Evolutionary conservation across 2,888 invertebrate species (phyloP), one percentile per base, ranked within the genome.

Genomic region (Melanchra persicariae): DNA sequence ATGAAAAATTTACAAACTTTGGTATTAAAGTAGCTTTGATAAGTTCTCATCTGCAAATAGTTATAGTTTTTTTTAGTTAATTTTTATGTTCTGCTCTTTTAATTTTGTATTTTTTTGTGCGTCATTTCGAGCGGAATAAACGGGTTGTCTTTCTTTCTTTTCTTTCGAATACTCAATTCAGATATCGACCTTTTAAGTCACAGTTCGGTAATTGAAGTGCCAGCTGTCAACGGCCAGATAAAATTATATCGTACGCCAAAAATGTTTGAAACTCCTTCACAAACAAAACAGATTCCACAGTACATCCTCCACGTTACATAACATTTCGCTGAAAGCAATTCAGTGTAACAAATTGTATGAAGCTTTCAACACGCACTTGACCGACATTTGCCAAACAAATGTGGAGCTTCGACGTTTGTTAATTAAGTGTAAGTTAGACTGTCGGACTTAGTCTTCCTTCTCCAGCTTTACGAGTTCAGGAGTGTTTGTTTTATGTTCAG

Each of bases 341-440:
- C 65, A 59, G 47, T 37, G 54, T 68, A 68, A 72, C 77, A 68
- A 80, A 75, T 81, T 81, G 61, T 81, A 79, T 77, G 79, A 77
- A 79, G 58, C 58, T 61, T 58, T 81, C 70, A 66, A 55, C 58
- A 57, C 79, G 37, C 70, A 82, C 70, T 77, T 70, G 64, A 81
- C 72, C 66, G 45, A 71, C 54, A 70, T 81, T 70, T 30, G 59
- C 49, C 47, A 51, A 84, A 70, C 78, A 78, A 84, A 84, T 81
- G 57, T 74, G 47, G 74, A 78, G 69, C 73, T 79, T 76, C 79
- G 54, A 66, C 47, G 7, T 64, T 22, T 52, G 19, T 65, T 57
- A 74, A 82, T 82, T 83, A 83, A 77, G 74, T 73, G 45, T 34
- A 74, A 62, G 55, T 70, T 69, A 60, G 57, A 73, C 37, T 58